phyloP scores from a whole-genome alignment of 2,797 vertebrate genomes.

The Epinephelus coioides region DNA sequence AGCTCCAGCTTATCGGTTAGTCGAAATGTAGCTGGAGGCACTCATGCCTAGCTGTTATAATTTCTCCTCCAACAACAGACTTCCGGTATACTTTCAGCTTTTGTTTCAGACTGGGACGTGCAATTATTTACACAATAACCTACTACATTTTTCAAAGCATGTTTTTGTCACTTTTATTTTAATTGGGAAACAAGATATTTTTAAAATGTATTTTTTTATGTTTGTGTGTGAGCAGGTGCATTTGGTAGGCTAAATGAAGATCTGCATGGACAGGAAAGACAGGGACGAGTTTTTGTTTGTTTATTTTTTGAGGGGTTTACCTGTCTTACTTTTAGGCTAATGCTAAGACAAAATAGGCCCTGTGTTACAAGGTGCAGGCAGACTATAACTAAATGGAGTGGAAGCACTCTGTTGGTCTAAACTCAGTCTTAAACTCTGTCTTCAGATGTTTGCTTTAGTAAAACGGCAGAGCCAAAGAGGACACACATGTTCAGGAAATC shows the following conservation, averaged over 20 bases:
- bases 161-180: neutral
- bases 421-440: neutral
- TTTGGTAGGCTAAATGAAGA: neutral
- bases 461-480: constrained; percentile 15
- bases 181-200: neutral
- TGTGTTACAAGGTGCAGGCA: neutral
- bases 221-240: no score
- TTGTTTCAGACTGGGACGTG: constrained; percentile 6
- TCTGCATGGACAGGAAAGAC: neutral
- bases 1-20: neutral
- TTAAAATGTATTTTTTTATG: neutral
- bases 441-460: constrained; percentile 8
- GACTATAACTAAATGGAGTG: neutral
- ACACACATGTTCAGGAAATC: constrained; percentile 48
- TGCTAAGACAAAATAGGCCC: neutral
- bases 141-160: neutral
- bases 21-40: constrained; percentile 20
- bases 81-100: constrained; percentile 12
- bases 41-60: constrained; percentile 15
- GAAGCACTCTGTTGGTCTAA: neutral
- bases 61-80: constrained; percentile 1
- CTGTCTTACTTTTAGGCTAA: neutral
- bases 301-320: neutral
- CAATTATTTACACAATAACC: constrained; percentile 8
- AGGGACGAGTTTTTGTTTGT: neutral